Evolutionary conservation across 2,113 vertebrate species (phyloP).

Genomic region (Procapra przewalskii): DNA sequence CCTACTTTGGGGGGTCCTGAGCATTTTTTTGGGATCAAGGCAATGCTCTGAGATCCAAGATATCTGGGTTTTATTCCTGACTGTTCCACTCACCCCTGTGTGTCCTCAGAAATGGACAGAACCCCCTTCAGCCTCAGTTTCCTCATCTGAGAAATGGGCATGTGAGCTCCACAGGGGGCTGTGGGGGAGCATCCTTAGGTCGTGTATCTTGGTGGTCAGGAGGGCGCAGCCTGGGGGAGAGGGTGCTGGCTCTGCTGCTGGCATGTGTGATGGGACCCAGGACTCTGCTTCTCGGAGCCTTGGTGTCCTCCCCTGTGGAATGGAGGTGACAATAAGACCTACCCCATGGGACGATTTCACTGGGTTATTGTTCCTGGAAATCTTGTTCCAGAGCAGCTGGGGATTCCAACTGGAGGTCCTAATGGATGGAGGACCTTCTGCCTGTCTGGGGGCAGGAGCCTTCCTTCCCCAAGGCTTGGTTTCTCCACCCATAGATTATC

Average conservation of each 20-base stretch:
- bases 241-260: not conserved
- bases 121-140: no score
- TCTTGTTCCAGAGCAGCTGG: rapidly evolving
- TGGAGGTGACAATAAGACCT: not conserved
- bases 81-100: not conserved
- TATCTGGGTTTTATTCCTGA: not conserved
- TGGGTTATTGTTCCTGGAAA: not conserved
- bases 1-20: not conserved
- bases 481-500: not conserved
- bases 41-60: not conserved
- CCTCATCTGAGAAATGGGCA: not conserved
- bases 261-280: rapidly evolving
- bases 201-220: rapidly evolving
- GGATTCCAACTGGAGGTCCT: not conserved
- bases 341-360: rapidly evolving
- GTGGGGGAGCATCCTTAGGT: not conserved
- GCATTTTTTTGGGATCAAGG: not conserved
- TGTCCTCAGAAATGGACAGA: not conserved
- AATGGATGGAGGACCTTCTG: not conserved
- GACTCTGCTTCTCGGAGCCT: not conserved
- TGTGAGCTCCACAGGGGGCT: not conserved
- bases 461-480: not conserved
- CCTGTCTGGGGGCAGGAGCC: rapidly evolving
- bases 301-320: not conserved
- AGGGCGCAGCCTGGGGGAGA: not conserved